Base-by-base conservation (phyloP, 1,140 invertebrate genomes). In the Chrysomallon squamiferum region DNA sequence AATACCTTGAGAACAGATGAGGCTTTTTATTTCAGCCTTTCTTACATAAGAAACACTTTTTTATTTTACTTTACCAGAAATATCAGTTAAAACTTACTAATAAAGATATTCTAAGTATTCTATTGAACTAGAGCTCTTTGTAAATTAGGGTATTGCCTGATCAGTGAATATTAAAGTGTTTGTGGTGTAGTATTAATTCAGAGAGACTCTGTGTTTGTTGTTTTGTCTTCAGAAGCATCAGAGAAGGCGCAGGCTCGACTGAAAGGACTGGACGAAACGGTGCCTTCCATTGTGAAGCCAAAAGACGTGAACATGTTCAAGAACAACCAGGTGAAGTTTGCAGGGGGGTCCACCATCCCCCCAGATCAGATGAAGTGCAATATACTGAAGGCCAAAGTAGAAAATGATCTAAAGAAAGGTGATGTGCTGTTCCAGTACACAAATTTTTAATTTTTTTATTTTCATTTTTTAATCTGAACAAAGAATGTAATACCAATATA, bases 321-420 rank as follows among this genome's bases (percentile, higher is more conserved):
- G 41, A 88, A 89, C 72, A 88, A 89, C 65, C 87, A 88, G 71
- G 71, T 87, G 66, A 82, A 86, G 71, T 79, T 80, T 70, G 74
- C 79, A 56, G 76, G 81, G 22, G 88, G 87, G 25, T 88, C 88
- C 30, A 90, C 90, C 13, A 87, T 96, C 38, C 93, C 93, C 38
- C 92, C 93, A 1, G 93, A 95, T 66, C 92, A 95, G 76, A 89
- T 96, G 52, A 97, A 97, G 86, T 96, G 94, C 85, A 97, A 97
- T 87, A 96, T 97, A 81, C 86, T 96, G 35, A 97, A 97, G 89
- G 94, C 92, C 87, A 88, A 87, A 65, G 58, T 71, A 54, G 76
- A 81, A 66, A 78, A 83, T 65, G 79, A 83, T 41, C 63, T 78
- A 33, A 74, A 75, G 49, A 79, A 82, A 75, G 71, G 71, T 73